phyloP scores from a whole-genome alignment of 2,888 invertebrate species.

The Mesochorus sp. region DNA sequence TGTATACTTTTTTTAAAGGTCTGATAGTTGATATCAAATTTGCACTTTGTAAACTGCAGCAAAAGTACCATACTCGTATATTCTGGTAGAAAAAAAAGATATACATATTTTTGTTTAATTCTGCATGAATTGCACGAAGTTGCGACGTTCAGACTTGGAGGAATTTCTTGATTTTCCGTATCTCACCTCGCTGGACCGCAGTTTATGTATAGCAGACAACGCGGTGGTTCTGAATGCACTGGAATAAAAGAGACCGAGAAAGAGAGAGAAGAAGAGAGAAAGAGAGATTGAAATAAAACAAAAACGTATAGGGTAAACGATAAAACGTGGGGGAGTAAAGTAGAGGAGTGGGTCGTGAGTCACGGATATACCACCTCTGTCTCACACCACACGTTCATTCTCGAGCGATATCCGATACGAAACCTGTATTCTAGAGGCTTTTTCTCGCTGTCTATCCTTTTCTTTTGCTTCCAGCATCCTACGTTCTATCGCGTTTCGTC shows the following conservation, averaged over 20 bases:
- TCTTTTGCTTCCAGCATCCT: background rate
- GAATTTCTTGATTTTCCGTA: slow-evolving; percentile 39
- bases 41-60: no score
- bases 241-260: background rate
- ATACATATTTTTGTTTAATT: no score
- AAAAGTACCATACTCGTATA: no score
- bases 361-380: slow-evolving; percentile 62
- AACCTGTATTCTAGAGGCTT: slow-evolving; percentile 63
- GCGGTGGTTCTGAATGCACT: slow-evolving; percentile 16
- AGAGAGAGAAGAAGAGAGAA: background rate
- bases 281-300: slow-evolving; percentile 6
- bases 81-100: no score
- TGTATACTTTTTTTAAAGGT: no score
- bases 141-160: background rate
- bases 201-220: background rate
- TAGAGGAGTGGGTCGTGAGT: slow-evolving; percentile 64
- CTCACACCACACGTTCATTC: slow-evolving; percentile 49
- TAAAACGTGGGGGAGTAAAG: slow-evolving; percentile 49
- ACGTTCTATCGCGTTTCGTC: slow-evolving; percentile 19
- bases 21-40: no score
- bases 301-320: slow-evolving; percentile 36
- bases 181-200: background rate
- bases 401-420: slow-evolving; percentile 70
- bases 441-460: slow-evolving; percentile 26
- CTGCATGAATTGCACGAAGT: background rate